A percentile compares a stretch with the other conserved stretches of the same genome.
phyloP scores from a whole-genome alignment of 1,140 invertebrate genomes.

The Xylocopa sonorina region DNA sequence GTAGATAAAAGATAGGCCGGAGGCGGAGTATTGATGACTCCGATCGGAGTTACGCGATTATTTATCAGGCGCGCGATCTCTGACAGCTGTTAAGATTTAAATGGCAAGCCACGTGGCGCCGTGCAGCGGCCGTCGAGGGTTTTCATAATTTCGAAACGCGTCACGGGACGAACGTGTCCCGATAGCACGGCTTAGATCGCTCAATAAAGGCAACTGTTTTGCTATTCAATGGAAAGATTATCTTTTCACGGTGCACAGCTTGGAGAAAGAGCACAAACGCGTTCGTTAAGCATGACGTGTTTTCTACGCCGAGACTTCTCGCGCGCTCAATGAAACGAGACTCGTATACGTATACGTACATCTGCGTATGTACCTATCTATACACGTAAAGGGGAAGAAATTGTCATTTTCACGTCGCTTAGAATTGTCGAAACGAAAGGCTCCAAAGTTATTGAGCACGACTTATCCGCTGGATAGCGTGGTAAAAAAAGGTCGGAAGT shows the following conservation, averaged over 20 bases:
- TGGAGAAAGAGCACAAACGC: constrained; percentile 5
- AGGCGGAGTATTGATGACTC: constrained; percentile 52
- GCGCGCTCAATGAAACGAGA: not conserved
- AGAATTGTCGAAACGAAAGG: constrained; percentile 6
- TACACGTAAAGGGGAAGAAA: constrained; percentile 5
- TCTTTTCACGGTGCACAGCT: constrained; percentile 3
- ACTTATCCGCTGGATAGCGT: not conserved
- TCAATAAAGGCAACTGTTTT: constrained; percentile 5
- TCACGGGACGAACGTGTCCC: constrained; percentile 7
- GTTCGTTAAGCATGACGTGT: constrained; percentile 1
- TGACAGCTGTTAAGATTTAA: constrained; percentile 60
- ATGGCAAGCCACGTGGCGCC: constrained; percentile 61
- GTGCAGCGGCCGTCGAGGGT: not conserved
- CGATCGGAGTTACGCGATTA: constrained; percentile 45
- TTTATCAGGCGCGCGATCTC: constrained; percentile 52
- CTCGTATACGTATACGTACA: too few species aligned
- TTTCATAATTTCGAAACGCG: constrained; percentile 60
- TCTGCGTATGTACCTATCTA: too few species aligned
- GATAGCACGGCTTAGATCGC: not conserved
- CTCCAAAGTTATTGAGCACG: not conserved
- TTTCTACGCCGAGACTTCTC: not conserved
- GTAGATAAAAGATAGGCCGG: not conserved
- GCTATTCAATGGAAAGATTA: constrained; percentile 29
- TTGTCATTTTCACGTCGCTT: not conserved
- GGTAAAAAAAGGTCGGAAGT: constrained; percentile 22